Base-by-base conservation (phyloP, 2,888 invertebrate genomes). In the Rhagonycha lutea region DNA sequence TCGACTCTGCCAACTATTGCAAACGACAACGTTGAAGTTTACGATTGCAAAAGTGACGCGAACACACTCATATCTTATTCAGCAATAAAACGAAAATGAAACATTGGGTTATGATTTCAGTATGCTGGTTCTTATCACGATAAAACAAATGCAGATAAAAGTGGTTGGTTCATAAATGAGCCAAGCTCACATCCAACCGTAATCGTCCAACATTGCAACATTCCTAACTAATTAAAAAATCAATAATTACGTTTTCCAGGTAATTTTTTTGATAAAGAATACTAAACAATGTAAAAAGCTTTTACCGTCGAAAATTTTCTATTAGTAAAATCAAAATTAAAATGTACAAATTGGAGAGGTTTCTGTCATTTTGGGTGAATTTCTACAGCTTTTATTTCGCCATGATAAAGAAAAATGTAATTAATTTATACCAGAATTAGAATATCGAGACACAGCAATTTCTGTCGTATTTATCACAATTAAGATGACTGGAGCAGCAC, bases 1-100 rank as follows among this genome's bases (percentile, higher is more conserved):
- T 24, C 24, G 26, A 65, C 63, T 62, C 18, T 65, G n/a, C 24
- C 23, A 23, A 65, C 63, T 65, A 65, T 24, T 65, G 63, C 63
- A 65, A 65, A 23, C 26, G 63, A 65, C 63, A 65, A 26, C 26
- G n/a, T 65, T 26, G n/a, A 24, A 65, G 63, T 65, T 65, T 65
- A 65, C 63, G 63, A 65, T 65, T 24, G 63, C 63, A 65, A 65
- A 65, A 65, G 63, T 65, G 63, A 65, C 63, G 63, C 63, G 7
- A 26, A 65, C 63, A 65, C 63, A 12, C 63, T 65, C 63, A 65
- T 65, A 65, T 65, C 63, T 65, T 65, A 65, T 26, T 65, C 23
- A 9, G 24, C 12, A 24, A n/a, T 65, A 65, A 65, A 65, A 65
- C 8, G 61, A 61, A 61, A 18, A 61, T 12, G 62, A 24, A 65